Evolutionary conservation across 2,888 invertebrate species (phyloP), one percentile per base, ranked within the genome.

Genomic region (Saturnia japonica): DNA sequence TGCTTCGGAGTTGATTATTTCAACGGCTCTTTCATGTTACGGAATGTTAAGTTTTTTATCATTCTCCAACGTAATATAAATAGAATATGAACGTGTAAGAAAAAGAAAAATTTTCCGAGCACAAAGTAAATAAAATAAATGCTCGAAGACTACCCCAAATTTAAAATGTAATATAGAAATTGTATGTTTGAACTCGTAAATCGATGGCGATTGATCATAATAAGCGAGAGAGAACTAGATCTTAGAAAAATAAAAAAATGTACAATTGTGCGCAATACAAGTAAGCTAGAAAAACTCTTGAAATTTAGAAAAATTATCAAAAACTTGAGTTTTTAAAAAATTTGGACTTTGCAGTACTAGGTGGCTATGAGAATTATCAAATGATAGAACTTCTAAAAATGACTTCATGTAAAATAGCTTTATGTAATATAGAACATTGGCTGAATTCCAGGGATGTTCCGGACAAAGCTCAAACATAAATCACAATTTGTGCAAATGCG

Each of bases 401-500:
- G 64, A 64, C 40, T 74, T 57, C 28, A 43, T 45, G 72, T 69
- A 67, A 70, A 68, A 69, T 68, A 34, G 40, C 40, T 69, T 11
- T 51, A 42, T 67, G n/a, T 47, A 69, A 71, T 70, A 72, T 72
- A 67, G 74, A 73, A 74, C 76, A 72, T 76, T 85, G 83, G 83
- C 83, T 51, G 28, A 4, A n/a, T 69, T 79, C 84, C 85, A 85
- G 78, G 72, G 73, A 75, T 73, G 76, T 79, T 74, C 73, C 76
- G 78, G 79, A 82, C 85, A 82, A 80, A 80, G 79, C 76, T 79
- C 76, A 80, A 80, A 81, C 81, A 84, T 85, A 83, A 85, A 85
- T 85, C 82, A 82, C 78, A 73, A 79, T 83, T 82, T 77, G 78
- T 78, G 79, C 77, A 78, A 78, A 75, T 77, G 78, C 78, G 73